Evolutionary conservation across 2,797 vertebrate species (phyloP), one percentile per base, ranked within the genome.

Genomic region (Kryptolebias ocellatus): DNA sequence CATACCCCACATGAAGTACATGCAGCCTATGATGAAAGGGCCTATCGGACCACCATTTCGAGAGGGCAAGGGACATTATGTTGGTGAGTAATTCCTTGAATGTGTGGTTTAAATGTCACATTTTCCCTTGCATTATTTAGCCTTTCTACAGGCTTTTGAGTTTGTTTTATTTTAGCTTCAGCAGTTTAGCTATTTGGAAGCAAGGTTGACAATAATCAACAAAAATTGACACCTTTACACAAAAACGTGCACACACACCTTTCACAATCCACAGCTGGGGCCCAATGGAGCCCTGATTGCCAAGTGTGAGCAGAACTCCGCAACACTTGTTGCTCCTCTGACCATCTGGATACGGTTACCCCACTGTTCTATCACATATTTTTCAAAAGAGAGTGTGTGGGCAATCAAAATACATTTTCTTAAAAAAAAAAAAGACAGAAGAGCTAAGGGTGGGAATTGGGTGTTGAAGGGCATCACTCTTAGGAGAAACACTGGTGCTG

Each of bases 11-110:
- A 95, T 98, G 91, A 97, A 99, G 89, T 99, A 99, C 86, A 93
- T 96, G 91, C 97, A 98, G 87, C 98, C 98, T 76, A 98, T 99
- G 97, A 95, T 98, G 92, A 99, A 99, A 89, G 98, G 98, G 31
- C 98, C 98, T 0, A 92, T 96, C 53, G 98, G 98, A 66, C 98
- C 98, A 15, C 98, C 98, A 0, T 99, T 99, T 91, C 94, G 98
- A 50, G 98, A 99, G 92, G 98, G 98, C 89, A 99, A 99, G 85
- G 98, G 98, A 68, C 97, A 99, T 89, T 98, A 98, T 74, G 88
- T 98, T 74, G 98, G 98, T 99, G 91, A 99, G 97, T 97, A 89
- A 49, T 45, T 10, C 17, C 20, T 12, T 54, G 15, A 60, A 29
- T 29, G 20, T 53, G 3, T 16, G 28, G 3, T 34, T 16, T 49